Conservation (phyloP, 1,140 invertebrate species). For the Papilio machaon region DNA sequence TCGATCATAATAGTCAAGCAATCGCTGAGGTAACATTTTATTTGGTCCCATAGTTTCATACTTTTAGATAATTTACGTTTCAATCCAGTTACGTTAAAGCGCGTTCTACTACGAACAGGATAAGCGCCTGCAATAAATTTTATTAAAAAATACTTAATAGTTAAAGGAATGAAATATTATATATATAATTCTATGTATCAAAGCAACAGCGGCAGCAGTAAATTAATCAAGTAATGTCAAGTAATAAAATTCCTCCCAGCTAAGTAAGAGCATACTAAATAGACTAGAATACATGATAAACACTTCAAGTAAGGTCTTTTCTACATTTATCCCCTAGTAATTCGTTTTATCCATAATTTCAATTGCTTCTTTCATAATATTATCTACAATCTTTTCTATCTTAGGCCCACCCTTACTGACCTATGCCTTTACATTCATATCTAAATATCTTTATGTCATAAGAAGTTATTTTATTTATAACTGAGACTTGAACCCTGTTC, state of each 20-base stretch:
- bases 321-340: not conserved
- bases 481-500: not conserved
- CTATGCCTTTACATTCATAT: not conserved
- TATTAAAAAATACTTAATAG: not conserved
- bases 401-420: not conserved
- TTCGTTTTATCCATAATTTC: too few relatives aligned
- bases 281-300: too few relatives aligned
- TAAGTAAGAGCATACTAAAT: too few relatives aligned
- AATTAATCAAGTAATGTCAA: not conserved
- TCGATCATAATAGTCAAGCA: constrained; percentile 15
- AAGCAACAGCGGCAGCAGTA: too few relatives aligned
- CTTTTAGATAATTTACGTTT: not conserved
- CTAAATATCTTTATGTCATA: not conserved
- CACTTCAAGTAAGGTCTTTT: too few relatives aligned
- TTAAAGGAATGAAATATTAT: too few relatives aligned
- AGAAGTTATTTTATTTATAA: not conserved
- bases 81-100: not conserved
- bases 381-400: not conserved
- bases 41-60: not conserved
- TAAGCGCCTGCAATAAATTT: constrained; percentile 2
- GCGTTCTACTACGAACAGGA: not conserved
- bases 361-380: not conserved
- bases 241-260: too few relatives aligned
- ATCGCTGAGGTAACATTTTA: constrained; percentile 8
- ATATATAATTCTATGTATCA: too few relatives aligned